A percentile compares a stretch with the other conserved stretches of the same genome.
These are phyloP conservation scores for Pluvialis apricaria DNA, from an alignment of 2,113 vertebrate species.

Conservation along the genomic window DNA sequence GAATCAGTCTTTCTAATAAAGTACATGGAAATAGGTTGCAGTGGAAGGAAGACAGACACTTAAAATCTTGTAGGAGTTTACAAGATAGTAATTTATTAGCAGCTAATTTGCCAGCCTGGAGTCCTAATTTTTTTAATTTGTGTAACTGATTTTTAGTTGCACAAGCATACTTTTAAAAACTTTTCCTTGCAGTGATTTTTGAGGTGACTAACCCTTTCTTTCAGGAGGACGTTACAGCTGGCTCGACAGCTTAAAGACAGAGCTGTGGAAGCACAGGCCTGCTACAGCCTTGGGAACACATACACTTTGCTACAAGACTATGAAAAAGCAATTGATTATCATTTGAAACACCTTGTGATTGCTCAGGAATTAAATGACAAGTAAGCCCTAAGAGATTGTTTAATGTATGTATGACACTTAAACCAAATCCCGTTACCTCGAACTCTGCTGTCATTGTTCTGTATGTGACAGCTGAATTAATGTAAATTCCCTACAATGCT, in stretches of 20 bases:
- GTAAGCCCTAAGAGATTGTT: conserved; percentile 57
- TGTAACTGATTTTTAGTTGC: background rate
- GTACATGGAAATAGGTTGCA: background rate
- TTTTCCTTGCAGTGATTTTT: background rate
- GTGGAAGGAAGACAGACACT: background rate
- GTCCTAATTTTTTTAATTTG: background rate
- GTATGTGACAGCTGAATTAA: background rate
- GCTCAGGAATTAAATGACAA: conserved; percentile 92
- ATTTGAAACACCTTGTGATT: conserved; percentile 92
- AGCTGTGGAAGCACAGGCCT: conserved; percentile 94
- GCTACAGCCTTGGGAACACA: conserved; percentile 96
- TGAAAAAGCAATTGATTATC: conserved; percentile 93
- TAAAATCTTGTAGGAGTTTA: background rate
- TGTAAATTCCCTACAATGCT: background rate
- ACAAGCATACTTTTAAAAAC: background rate
- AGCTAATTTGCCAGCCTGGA: background rate
- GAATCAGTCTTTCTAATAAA: background rate
- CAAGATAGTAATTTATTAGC: background rate
- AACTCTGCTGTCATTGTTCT: background rate
- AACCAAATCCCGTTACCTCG: background rate
- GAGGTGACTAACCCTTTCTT: background rate
- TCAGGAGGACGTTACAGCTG: conserved; percentile 87
- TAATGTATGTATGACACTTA: background rate
- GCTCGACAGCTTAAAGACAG: conserved; percentile 91
- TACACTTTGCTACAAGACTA: conserved; percentile 96